Evolutionary conservation across 92 coral and sea anemone species (phyloP), one percentile per base, ranked within the genome.

Genomic region (Phenganax marumi): DNA sequence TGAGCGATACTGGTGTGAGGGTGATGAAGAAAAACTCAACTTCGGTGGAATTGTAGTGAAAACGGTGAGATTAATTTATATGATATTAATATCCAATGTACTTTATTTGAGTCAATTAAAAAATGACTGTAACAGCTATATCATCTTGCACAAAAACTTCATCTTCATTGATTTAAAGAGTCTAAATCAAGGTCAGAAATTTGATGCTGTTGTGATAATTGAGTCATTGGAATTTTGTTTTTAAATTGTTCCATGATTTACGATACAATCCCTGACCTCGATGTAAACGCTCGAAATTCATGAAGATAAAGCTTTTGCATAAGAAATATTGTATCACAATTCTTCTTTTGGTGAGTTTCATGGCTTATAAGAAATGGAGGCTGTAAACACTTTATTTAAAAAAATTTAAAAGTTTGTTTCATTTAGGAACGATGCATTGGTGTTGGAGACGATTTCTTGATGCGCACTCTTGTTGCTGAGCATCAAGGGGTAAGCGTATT

Each of bases 1-100:
- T 80, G 90, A 95, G 76, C 81, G 95, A 57, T 95, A 95, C 56
- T 95, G 98, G 98, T 92, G 93, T 17, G 95, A 87, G 68, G 88
- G 23, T 50, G 62, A 63, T 25, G 92, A 87, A 62, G 97, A 92
- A 54, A 87, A 73, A 12, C 73, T 93, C 46, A 85, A 52, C 26
- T 90, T 90, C 84, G 91, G 80, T 76, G 97, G 89, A 26, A 55
- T 90, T 49, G 70, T 85, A 48, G 85, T 94, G 10, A 79, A 89
- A 60, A 75, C 91, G 89, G 97, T 90, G 84, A 86, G 88, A n/a
- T n/a, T 58, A 21, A 58, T 14, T 12, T 58, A 58, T 58, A 58
- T 14, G 0, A 58, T n/a, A 3, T 17, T 10, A 4, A 46, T 22
- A 7, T 3, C 43, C 43, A 43, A n/a, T n/a, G n/a, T n/a, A n/a